Base-by-base conservation (phyloP, 2,113 vertebrate species). In the Smithornis capensis region DNA sequence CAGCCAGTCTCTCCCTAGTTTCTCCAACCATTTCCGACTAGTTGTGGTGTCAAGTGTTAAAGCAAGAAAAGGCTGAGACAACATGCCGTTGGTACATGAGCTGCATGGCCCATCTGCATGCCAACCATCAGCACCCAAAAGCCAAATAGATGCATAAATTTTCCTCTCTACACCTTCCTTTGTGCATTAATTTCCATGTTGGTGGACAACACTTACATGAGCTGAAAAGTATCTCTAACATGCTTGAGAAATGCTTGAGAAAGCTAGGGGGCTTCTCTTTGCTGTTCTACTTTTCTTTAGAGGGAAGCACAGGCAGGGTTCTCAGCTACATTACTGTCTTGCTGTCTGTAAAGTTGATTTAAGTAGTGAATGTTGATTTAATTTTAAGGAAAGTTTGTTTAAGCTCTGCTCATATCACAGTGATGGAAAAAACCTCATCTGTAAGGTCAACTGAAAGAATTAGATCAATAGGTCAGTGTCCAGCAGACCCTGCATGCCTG, bases 311-410 rank as follows among this genome's bases (percentile, higher is more conserved):
- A 24, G 19, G 21, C 15, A 22, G 35, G 83, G 10, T 6, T 89
- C 47, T 60, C 1, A 0, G 8, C 4, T 25, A 12, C 31, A 4
- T 45, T 95, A 63, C 16, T 83, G 81, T 70, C 59, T 56, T 59
- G 6, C 4, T 80, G 15, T 18, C 83, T 89, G 28, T 3, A 18
- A 70, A 69, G 35, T 13, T 35, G 19, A 13, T 57, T 73, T 62
- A 57, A 74, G 45, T 64, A 77, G 10, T 24, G 7, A 67, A 71
- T 55, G 38, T 27, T 70, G 8, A 9, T 89, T 80, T 83, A 25
- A n/a, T 16, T 70, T 89, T 59, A 68, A 87, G 29, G 18, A 75
- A 90, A 59, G 21, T 59, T 87, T 80, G 17, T 77, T 86, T 89
- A 87, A 63, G 10, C 15, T 80, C 31, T 63, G 27, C 15, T 83